Conservation (phyloP, 2,888 invertebrate genomes). For the Sycophila texana region DNA sequence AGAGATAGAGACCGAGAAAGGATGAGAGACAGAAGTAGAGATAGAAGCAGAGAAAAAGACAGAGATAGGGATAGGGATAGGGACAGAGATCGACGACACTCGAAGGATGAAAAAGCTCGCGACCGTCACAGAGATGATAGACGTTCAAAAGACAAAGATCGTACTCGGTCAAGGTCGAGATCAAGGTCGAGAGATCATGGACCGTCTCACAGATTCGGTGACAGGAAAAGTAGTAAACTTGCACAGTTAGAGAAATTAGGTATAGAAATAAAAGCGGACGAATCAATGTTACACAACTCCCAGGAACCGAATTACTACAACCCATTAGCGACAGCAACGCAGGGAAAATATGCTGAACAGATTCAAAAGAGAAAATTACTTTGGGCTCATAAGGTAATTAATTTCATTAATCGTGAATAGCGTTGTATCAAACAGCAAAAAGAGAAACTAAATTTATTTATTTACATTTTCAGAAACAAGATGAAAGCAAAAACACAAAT, state of each 20-base stretch:
- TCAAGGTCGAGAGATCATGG: constrained; percentile 68
- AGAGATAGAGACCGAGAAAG: constrained; percentile 67
- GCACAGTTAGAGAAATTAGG: constrained; percentile 77
- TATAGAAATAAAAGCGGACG: constrained; percentile 68
- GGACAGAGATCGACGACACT: constrained; percentile 69
- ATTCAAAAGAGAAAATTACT: constrained; percentile 93
- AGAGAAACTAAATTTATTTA: not conserved
- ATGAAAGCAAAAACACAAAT: constrained; percentile 58
- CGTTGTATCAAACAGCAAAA: not conserved
- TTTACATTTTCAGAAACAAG: constrained; percentile 65
- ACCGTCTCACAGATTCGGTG: constrained; percentile 68
- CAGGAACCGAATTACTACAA: constrained; percentile 84
- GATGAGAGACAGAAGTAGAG: constrained; percentile 68
- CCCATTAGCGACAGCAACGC: constrained; percentile 83
- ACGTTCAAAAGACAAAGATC: constrained; percentile 70
- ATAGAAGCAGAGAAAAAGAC: constrained; percentile 63
- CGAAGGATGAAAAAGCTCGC: constrained; percentile 69
- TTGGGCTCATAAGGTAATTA: constrained; percentile 87
- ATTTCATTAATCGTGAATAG: not conserved
- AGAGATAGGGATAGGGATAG: constrained; percentile 62
- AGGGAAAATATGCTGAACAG: constrained; percentile 87
- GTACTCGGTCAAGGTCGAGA: constrained; percentile 69
- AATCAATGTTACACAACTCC: constrained; percentile 46
- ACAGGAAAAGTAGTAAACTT: constrained; percentile 75
- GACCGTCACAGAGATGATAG: constrained; percentile 70